Conservation (phyloP, 1,140 invertebrate species). For the Philotrypesis tridentata region DNA sequence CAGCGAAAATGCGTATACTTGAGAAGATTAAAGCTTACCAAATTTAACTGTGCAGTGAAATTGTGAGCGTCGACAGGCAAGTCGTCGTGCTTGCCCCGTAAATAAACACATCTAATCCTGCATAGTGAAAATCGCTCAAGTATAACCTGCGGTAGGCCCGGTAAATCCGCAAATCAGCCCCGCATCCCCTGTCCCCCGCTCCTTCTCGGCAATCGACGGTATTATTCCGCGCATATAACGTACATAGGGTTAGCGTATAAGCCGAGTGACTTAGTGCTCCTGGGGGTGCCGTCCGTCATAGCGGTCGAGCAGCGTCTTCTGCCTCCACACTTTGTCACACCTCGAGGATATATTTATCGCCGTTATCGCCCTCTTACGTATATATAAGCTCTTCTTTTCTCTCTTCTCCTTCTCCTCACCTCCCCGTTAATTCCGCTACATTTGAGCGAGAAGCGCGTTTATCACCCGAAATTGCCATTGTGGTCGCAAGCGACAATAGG, state of each 20-base stretch:
- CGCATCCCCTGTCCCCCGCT: neutral
- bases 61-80: neutral
- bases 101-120: conserved; percentile 44
- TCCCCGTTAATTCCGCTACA: conserved; percentile 68
- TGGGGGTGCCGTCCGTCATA: conserved; percentile 65
- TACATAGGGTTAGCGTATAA: conserved; percentile 48
- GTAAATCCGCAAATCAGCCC: conserved; percentile 45
- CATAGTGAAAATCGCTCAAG: conserved; percentile 36
- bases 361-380: conserved; percentile 31
- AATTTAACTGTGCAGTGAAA: neutral
- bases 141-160: neutral
- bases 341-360: conserved; percentile 40
- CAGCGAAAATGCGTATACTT: too few species aligned
- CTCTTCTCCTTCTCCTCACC: neutral
- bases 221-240: conserved; percentile 61
- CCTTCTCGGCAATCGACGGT: conserved; percentile 58
- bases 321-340: conserved; percentile 46
- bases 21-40: too few species aligned
- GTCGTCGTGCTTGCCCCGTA: conserved; percentile 30
- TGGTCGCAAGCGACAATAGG: conserved; percentile 65
- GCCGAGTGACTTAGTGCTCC: conserved; percentile 67
- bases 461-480: conserved; percentile 68
- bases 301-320: neutral
- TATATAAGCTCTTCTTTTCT: neutral
- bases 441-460: conserved; percentile 63